Conservation (phyloP, 2,113 vertebrate species). For the Alosa alosa region DNA sequence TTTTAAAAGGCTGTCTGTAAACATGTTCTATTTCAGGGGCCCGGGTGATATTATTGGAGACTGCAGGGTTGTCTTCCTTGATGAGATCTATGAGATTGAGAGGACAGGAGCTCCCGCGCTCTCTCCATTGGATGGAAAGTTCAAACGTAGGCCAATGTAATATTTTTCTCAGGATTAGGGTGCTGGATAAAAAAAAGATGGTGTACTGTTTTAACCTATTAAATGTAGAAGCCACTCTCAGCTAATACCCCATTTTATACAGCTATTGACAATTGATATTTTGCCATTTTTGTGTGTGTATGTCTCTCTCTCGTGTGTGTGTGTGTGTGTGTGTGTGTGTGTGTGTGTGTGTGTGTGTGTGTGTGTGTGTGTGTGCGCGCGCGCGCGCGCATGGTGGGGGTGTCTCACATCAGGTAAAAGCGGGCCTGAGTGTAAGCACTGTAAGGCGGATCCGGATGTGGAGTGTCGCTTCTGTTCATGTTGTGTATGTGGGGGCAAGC, state of each 20-base stretch:
- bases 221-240: too few species aligned
- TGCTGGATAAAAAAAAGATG: not conserved
- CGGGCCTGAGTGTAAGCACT: slow-evolving; percentile 96
- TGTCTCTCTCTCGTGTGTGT: not conserved
- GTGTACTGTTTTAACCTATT: not conserved
- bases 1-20: slow-evolving; percentile 18
- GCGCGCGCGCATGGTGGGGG: not conserved
- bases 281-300: not conserved
- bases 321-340: slow-evolving; percentile 13
- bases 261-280: not conserved
- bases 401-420: slow-evolving; percentile 84
- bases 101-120: slow-evolving; percentile 86
- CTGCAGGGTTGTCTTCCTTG: slow-evolving; percentile 88
- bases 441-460: slow-evolving; percentile 89
- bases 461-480: slow-evolving; percentile 96
- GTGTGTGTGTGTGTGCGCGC: slow-evolving; percentile 34
- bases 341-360: not conserved
- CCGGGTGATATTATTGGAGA: slow-evolving; percentile 88
- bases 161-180: not conserved
- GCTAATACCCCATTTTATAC: not conserved
- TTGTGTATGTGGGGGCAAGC: slow-evolving; percentile 93
- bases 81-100: slow-evolving; percentile 96
- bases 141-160: slow-evolving; percentile 79
- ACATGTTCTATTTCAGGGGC: slow-evolving; percentile 70
- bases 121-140: slow-evolving; percentile 88